Evolutionary conservation across 2,888 invertebrate genomes (phyloP), one percentile per base, ranked within the genome.

Genomic region (Pachycephus smyrnensis): DNA sequence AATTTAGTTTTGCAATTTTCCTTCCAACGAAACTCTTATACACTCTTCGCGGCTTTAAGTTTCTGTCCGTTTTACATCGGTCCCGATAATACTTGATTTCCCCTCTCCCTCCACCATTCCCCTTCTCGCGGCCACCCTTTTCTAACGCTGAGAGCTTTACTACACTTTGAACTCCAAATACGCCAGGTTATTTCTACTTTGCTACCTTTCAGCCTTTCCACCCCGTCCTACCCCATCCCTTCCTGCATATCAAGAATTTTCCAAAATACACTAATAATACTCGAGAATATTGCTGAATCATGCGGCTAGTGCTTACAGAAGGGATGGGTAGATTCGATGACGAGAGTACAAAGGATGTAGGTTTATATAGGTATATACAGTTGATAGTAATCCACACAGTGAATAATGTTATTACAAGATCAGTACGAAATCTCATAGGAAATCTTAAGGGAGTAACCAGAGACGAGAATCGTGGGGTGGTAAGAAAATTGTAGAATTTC

Each of bases 1-100:
- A 89, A 90, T 89, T 89, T 87, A 88, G 85, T 89, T 89, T 89
- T 84, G 83, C 86, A 87, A 88, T 89, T 89, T 86, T 85, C 84
- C 81, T 81, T 82, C 78, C 84, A 81, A 85, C 86, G 84, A 82
- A 84, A 87, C 82, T 82, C 81, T 78, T 81, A 9, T 15, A 23
- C 9, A 33, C 33, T 33, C 33, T 33, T 55, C 23, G 82, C 81
- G 80, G 79, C 84, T 55, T 55, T 55, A 55, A 55, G 23, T 55
- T 55, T 55, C 9, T 9, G 23, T 9, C 55, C 23, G 55, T 55
- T 55, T 55, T 23, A 55, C 55, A 55, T 55, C 23, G 55, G 23
- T 55, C 23, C 55, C 55, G 23, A 55, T 55, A 23, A 55, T 55
- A 55, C 55, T 23, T 55, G 23, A 23, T 15, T 40, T 1, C 6